Conservation (phyloP, 2,113 vertebrate genomes). For the Elanus axillaris region DNA sequence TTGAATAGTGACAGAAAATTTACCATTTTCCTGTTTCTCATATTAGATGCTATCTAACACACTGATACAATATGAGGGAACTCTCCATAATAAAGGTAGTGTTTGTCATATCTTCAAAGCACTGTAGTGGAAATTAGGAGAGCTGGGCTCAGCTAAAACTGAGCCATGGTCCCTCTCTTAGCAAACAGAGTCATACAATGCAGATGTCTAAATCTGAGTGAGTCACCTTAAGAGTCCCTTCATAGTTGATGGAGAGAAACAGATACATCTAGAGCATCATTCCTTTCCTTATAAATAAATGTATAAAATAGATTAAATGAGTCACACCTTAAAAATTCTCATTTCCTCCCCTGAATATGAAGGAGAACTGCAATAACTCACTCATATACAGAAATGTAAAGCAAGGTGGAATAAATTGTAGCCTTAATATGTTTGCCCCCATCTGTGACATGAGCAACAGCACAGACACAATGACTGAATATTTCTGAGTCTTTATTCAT, state of each 20-base stretch:
- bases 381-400: slow-evolving; percentile 46
- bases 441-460: slow-evolving; percentile 37
- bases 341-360: slow-evolving; percentile 39
- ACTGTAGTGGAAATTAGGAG: neutral
- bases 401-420: slow-evolving; percentile 44
- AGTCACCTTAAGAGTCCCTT: neutral
- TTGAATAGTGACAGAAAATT: neutral
- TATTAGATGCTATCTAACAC: neutral
- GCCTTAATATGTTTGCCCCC: slow-evolving; percentile 43
- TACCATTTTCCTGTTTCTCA: neutral
- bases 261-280: neutral
- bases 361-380: slow-evolving; percentile 46
- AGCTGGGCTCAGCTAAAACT: neutral
- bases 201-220: neutral
- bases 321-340: slow-evolving; percentile 52
- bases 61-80: neutral
- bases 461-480: slow-evolving; percentile 49
- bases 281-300: slow-evolving; percentile 62
- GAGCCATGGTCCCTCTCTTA: neutral
- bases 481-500: slow-evolving; percentile 55
- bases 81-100: neutral
- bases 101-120: neutral
- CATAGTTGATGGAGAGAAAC: neutral
- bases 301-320: slow-evolving; percentile 61
- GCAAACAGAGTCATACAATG: neutral